Conservation (phyloP, 2,888 invertebrate genomes). For the Lithophane ornitopus region DNA sequence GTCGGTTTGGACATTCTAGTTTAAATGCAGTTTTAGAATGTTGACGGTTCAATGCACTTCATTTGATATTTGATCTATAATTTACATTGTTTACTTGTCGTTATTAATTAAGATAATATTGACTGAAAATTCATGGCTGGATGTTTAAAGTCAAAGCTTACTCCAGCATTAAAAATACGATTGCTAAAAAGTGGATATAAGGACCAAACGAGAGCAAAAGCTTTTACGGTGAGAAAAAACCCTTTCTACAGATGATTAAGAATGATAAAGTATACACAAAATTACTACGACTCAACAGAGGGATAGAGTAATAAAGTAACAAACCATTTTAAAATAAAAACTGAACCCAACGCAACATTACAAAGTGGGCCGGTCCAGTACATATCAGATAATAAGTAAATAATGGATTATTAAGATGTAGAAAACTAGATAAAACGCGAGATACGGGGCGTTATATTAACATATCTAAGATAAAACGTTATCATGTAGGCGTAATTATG, state of each 20-base stretch:
- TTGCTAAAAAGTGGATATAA: neutral
- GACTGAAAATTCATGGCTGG: neutral
- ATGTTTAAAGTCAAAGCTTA: neutral
- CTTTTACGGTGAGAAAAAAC: neutral
- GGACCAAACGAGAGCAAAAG: neutral
- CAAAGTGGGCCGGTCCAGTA: slow-evolving; percentile 33
- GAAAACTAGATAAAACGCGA: slow-evolving; percentile 54
- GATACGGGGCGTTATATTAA: slow-evolving; percentile 52
- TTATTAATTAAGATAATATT: slow-evolving; percentile 17
- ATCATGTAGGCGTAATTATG: slow-evolving; percentile 59
- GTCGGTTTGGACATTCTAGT: slow-evolving; percentile 34
- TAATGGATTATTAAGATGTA: slow-evolving; percentile 60
- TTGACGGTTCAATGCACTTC: slow-evolving; percentile 19
- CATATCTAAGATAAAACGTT: slow-evolving; percentile 58
- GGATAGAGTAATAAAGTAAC: neutral
- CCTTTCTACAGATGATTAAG: neutral
- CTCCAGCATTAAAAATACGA: neutral
- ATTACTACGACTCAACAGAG: neutral
- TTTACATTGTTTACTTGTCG: slow-evolving; percentile 16
- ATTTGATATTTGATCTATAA: slow-evolving; percentile 21
- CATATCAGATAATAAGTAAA: slow-evolving; percentile 51
- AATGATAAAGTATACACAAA: neutral
- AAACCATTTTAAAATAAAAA: slow-evolving; percentile 7
- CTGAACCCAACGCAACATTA: slow-evolving; percentile 6
- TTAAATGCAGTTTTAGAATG: slow-evolving; percentile 36